Conservation (phyloP, 2,113 vertebrate genomes). For the Tragelaphus strepsiceros region DNA sequence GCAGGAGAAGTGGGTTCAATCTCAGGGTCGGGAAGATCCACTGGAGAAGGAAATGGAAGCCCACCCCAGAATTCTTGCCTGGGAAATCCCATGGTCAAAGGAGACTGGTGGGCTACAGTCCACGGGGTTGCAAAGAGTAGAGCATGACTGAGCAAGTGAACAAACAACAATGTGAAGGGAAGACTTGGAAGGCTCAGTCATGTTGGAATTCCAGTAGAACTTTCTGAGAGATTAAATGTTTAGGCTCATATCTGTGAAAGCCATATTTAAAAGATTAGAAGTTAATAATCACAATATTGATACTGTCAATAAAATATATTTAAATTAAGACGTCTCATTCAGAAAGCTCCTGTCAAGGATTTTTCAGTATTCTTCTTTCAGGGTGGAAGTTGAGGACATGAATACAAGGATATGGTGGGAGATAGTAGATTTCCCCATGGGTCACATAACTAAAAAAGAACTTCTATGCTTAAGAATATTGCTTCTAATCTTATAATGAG, state of each 20-base stretch:
- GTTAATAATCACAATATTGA: slow-evolving; percentile 65
- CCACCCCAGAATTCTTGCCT: background rate
- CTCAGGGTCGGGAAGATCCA: background rate
- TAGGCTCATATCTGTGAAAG: slow-evolving; percentile 62
- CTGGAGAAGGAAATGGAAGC: background rate
- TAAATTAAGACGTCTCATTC: slow-evolving; percentile 69
- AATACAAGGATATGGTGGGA: slow-evolving; percentile 43
- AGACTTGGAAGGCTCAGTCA: slow-evolving; percentile 64
- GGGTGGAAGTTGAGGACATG: slow-evolving; percentile 36
- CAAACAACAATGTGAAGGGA: slow-evolving; percentile 29
- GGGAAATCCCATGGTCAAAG: background rate
- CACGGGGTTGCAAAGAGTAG: background rate
- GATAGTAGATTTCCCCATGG: slow-evolving; percentile 34
- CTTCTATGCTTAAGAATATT: background rate
- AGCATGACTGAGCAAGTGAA: background rate
- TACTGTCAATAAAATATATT: slow-evolving; percentile 67
- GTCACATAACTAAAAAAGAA: background rate
- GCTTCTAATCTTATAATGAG: slow-evolving; percentile 22
- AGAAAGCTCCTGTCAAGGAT: slow-evolving; percentile 61
- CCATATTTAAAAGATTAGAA: slow-evolving; percentile 68
- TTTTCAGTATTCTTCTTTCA: slow-evolving; percentile 60
- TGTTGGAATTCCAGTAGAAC: slow-evolving; percentile 56
- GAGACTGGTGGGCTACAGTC: background rate
- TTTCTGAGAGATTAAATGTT: slow-evolving; percentile 71
- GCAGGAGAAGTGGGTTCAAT: background rate